Base-by-base conservation (phyloP, 2,113 vertebrate species). In the Pseudopipra pipra region DNA sequence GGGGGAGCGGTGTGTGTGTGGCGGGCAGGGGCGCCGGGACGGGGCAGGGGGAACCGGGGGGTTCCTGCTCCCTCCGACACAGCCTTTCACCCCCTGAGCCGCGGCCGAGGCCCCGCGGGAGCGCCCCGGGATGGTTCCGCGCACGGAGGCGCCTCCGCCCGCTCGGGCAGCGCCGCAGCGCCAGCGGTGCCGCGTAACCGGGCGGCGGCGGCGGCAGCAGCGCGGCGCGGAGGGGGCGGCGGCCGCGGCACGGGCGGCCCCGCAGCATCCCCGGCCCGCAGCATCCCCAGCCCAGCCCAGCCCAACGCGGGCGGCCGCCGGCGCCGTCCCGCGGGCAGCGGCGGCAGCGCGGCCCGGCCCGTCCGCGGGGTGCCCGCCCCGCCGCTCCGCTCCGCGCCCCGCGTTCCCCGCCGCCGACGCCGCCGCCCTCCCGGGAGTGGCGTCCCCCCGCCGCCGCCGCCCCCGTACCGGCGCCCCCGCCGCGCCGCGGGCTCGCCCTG, bases 1-100 rank as follows among this genome's bases (percentile, higher is more conserved):
- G 33, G 16, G 30, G 8, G 6, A 30, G 49, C 11, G 43, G 31
- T 0, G 46, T 7, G 66, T 5, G 51, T 19, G 35, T 0, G 55
- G 51, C 39, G 9, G 23, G 19, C 35, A 25, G 31, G 43, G 30
- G 47, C 72, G 41, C 21, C 17, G 7, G 80, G 87, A 77, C 71
- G 51, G 66, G 55, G 35, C 23, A 46, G 41, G 18, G 20, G 56
- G 17, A 59, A 8, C 25, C 46, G 33, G 44, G 13, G 11, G 6
- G 1, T 1, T 5, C 51, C 61, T 7, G 21, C 33, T 20, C 8
- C 41, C 85, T 5, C 21, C 9, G 62, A 23, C 2, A 35, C 5
- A 58, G 37, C 55, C 37, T 62, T 24, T 49, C 43, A 14, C 22
- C 28, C 37, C 46, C 14, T 5, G 18, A 33, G 20, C 20, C 10